A percentile compares a stretch with the other conserved stretches of the same genome.
Conservation (phyloP, 1,140 invertebrate genomes). For the Calycopis cecrops region DNA sequence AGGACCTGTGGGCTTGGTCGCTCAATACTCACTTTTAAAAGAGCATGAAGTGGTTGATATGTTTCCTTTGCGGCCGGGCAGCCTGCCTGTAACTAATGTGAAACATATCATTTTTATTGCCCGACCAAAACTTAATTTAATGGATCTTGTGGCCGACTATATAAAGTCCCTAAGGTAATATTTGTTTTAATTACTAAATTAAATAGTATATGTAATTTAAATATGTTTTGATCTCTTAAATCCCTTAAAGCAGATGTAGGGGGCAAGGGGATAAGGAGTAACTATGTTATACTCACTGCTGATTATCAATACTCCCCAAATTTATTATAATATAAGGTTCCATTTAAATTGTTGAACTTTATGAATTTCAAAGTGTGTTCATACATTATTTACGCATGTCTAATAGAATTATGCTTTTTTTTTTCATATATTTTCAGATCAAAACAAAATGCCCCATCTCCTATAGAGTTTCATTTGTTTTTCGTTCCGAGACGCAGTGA, state of each 20-base stretch:
- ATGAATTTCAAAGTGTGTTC: background rate
- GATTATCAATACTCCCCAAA: too few relatives aligned
- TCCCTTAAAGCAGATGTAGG: too few relatives aligned
- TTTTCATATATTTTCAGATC: constrained; percentile 38
- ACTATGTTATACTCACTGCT: too few relatives aligned
- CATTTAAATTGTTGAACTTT: too few relatives aligned
- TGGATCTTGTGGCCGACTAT: constrained; percentile 91
- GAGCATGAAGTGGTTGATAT: constrained; percentile 88
- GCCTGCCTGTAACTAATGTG: constrained; percentile 81
- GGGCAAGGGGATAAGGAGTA: too few relatives aligned
- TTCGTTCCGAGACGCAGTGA: constrained; percentile 93
- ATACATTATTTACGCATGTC: background rate
- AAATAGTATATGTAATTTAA: too few relatives aligned
- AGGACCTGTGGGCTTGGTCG: constrained; percentile 90
- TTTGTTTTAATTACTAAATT: too few relatives aligned
- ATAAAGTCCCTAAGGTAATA: constrained; percentile 78
- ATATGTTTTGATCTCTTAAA: background rate
- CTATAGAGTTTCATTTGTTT: constrained; percentile 84
- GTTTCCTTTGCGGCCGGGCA: constrained; percentile 83
- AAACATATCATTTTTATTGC: constrained; percentile 94
- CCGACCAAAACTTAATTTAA: constrained; percentile 86
- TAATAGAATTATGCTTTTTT: background rate
- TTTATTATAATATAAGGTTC: too few relatives aligned
- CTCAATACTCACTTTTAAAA: constrained; percentile 86
- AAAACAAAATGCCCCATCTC: constrained; percentile 36